A percentile compares a stretch with the other conserved stretches of the same genome.
Evolutionary conservation across 2,113 vertebrate species (phyloP).

Genomic region (Pungitius pungitius): DNA sequence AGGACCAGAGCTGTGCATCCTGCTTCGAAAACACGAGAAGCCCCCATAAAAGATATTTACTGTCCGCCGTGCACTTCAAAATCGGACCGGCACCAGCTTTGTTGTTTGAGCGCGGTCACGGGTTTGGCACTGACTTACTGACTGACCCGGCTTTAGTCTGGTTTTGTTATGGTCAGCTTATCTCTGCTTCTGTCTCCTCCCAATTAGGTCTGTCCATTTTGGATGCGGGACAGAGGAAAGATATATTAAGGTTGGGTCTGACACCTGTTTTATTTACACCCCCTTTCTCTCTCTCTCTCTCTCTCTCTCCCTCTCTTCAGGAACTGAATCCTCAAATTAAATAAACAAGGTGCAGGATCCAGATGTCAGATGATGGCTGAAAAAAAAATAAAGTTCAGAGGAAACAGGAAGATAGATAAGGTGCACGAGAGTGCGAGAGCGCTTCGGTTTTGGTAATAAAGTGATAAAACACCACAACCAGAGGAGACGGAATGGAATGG

Average conservation of each 20-base stretch:
- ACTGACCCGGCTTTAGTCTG: background rate
- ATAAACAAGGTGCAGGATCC: slow-evolving; percentile 25
- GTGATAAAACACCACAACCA: slow-evolving; percentile 4
- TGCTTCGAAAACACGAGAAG: slow-evolving; percentile 10
- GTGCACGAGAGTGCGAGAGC: slow-evolving; percentile 14
- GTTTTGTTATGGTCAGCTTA: slow-evolving; percentile 19
- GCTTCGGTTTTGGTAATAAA: slow-evolving; percentile 20
- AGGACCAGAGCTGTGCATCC: slow-evolving; percentile 34
- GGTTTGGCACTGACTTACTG: slow-evolving; percentile 9
- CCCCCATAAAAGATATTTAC: background rate
- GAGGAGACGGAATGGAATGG: slow-evolving; percentile 13
- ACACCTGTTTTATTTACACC: slow-evolving; percentile 45
- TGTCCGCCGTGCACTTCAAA: background rate
- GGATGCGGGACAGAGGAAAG: slow-evolving; percentile 26
- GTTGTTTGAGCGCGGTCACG: background rate
- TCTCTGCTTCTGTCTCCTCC: slow-evolving; percentile 15
- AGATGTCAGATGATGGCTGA: slow-evolving; percentile 31
- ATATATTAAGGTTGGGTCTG: slow-evolving; percentile 38
- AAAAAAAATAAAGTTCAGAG: background rate
- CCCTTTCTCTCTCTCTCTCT: background rate
- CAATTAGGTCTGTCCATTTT: slow-evolving; percentile 22
- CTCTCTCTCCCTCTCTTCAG: slow-evolving; percentile 6
- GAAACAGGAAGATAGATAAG: slow-evolving; percentile 34
- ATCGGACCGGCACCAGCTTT: background rate
- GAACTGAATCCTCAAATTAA: slow-evolving; percentile 35